Evolutionary conservation across 2,888 invertebrate genomes (phyloP).

Genomic region (Cheilosia pagana): DNA sequence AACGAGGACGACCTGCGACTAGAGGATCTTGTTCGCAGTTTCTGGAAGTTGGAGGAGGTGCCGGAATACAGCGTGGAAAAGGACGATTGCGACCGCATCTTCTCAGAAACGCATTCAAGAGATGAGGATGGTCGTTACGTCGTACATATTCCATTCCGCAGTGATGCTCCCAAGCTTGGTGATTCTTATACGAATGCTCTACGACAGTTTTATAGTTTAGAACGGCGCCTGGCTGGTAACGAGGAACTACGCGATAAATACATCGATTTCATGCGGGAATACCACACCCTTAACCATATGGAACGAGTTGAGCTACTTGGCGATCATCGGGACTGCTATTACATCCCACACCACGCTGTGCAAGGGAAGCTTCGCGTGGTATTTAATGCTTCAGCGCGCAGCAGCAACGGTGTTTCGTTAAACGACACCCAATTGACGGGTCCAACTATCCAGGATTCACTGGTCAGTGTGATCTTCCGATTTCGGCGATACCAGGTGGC

Average conservation of each 20-base stretch:
- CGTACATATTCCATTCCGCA: constrained; percentile 38
- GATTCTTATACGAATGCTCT: constrained; percentile 3
- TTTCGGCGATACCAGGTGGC: neutral
- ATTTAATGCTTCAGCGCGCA: too few relatives aligned
- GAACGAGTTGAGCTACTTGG: constrained; percentile 7
- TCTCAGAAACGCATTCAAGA: too few relatives aligned
- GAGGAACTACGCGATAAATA: neutral
- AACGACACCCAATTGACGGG: neutral
- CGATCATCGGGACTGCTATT: neutral
- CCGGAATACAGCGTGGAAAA: too few relatives aligned
- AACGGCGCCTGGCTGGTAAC: neutral
- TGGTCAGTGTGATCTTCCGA: neutral
- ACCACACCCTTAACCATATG: neutral
- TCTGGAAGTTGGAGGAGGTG: constrained; percentile 46
- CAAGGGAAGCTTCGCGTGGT: too few relatives aligned
- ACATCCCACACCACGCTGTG: neutral
- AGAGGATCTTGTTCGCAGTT: constrained; percentile 48
- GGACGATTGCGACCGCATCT: too few relatives aligned
- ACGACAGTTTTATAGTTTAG: constrained; percentile 41
- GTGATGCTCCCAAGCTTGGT: constrained; percentile 20
- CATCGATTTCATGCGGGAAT: too few relatives aligned
- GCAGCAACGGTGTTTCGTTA: too few relatives aligned
- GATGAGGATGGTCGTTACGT: too few relatives aligned
- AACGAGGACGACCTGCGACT: constrained; percentile 10
- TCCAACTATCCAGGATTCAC: neutral